A percentile compares a stretch with the other conserved stretches of the same genome.
Conservation (phyloP, 1,140 invertebrate species). For the Cotesia typhae region DNA sequence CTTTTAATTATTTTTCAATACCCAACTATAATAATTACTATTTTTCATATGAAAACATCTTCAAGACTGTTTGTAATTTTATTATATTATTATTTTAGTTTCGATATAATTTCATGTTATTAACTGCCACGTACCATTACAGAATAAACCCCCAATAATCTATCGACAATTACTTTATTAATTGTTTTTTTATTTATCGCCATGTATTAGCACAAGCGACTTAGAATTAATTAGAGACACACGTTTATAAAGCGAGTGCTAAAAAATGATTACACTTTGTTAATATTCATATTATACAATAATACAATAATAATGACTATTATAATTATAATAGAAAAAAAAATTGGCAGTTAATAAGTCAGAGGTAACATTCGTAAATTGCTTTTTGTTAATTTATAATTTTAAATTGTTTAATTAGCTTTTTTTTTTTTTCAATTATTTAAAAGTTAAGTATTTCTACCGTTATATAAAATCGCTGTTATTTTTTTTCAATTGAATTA, state of each 20-base stretch:
- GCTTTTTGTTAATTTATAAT: constrained; percentile 13
- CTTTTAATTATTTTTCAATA: constrained; percentile 4
- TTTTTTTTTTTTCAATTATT: background rate
- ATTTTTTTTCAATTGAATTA: constrained; percentile 17
- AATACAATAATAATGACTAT: background rate
- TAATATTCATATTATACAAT: background rate
- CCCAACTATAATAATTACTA: constrained; percentile 20
- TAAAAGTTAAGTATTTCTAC: constrained; percentile 25
- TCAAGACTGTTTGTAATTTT: constrained; percentile 14
- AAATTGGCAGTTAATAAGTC: constrained; percentile 52
- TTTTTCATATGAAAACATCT: constrained; percentile 37
- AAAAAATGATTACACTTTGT: constrained; percentile 4
- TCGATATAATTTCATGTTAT: constrained; percentile 15
- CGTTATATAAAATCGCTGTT: constrained; percentile 29
- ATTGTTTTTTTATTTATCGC: background rate
- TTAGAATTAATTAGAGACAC: background rate
- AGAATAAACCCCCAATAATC: constrained; percentile 13
- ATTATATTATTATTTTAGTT: constrained; percentile 1
- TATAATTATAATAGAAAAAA: constrained; percentile 40
- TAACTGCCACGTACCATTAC: constrained; percentile 24
- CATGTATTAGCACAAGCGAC: no score
- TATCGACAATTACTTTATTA: background rate
- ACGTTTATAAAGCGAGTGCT: background rate
- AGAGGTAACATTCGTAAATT: constrained; percentile 46
- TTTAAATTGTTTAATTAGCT: background rate